Evolutionary conservation across 2,888 invertebrate species (phyloP).

Genomic region (Fabriciana adippe): DNA sequence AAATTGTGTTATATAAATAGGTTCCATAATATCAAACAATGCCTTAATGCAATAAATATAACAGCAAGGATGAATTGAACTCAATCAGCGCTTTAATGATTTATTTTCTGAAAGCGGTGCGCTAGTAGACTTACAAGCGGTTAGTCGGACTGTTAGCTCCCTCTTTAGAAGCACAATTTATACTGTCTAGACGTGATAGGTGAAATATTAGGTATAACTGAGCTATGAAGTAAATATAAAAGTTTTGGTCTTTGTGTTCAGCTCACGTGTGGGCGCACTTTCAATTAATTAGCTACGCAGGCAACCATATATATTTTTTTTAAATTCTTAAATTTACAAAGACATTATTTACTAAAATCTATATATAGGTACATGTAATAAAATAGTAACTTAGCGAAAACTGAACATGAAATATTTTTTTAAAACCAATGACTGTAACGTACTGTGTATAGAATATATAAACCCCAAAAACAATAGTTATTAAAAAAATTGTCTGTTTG

Average conservation of each 20-base stretch:
- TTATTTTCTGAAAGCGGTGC: conserved; percentile 41
- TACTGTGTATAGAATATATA: no score
- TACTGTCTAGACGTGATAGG: conserved; percentile 51
- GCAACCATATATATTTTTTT: neutral
- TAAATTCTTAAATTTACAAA: no score
- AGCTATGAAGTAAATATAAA: conserved; percentile 13
- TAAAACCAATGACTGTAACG: no score
- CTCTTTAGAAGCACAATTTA: conserved; percentile 49
- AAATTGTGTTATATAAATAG: conserved; percentile 11
- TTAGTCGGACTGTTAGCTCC: conserved; percentile 45
- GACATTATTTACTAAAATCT: no score
- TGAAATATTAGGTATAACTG: conserved; percentile 45
- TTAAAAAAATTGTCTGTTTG: no score
- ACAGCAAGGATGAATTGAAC: conserved; percentile 32
- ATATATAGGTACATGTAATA: no score
- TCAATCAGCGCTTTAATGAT: conserved; percentile 39
- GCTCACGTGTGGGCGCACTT: conserved; percentile 1
- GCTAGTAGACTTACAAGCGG: conserved; percentile 41
- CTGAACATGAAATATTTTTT: no score
- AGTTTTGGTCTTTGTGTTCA: conserved; percentile 11
- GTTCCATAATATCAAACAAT: conserved; percentile 4
- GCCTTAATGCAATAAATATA: conserved; percentile 1
- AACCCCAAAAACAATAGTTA: no score
- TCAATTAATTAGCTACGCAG: neutral
- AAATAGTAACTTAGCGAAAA: no score